phyloP scores from a whole-genome alignment of 2,888 invertebrate genomes.

The Acrobasis suavella region DNA sequence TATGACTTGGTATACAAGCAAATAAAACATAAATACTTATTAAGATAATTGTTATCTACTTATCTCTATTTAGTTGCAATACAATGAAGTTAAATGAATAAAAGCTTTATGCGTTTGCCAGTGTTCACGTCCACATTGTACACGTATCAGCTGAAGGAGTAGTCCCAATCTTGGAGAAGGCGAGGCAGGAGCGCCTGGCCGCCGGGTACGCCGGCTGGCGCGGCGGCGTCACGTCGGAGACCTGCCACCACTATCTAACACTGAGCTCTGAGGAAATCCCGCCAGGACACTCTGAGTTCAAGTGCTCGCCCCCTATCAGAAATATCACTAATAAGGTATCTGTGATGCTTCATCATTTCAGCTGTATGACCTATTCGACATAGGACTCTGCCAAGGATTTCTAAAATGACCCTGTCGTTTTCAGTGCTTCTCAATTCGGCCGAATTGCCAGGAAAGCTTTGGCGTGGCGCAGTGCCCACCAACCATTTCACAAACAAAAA shows the following conservation, averaged over 20 bases:
- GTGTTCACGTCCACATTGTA: constrained; percentile 84
- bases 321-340: constrained; percentile 76
- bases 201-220: constrained; percentile 79
- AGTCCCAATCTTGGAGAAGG: constrained; percentile 74
- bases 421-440: too few species aligned
- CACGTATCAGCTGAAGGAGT: constrained; percentile 84
- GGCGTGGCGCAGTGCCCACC: too few species aligned
- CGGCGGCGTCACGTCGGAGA: constrained; percentile 84
- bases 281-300: constrained; percentile 83
- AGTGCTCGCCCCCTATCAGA: constrained; percentile 86
- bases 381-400: too few species aligned
- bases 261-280: constrained; percentile 83
- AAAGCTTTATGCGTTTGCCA: constrained; percentile 36
- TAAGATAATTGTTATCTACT: too few species aligned
- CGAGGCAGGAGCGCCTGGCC: constrained; percentile 63
- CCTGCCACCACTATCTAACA: constrained; percentile 86
- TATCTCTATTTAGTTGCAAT: not conserved
- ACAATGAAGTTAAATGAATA: not conserved
- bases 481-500: too few species aligned
- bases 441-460: too few species aligned
- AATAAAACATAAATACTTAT: too few species aligned
- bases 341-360: too few species aligned
- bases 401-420: too few species aligned
- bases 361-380: too few species aligned
- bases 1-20: too few species aligned